Conservation (phyloP, 2,113 vertebrate genomes). For the Odobenus rosmarus region DNA sequence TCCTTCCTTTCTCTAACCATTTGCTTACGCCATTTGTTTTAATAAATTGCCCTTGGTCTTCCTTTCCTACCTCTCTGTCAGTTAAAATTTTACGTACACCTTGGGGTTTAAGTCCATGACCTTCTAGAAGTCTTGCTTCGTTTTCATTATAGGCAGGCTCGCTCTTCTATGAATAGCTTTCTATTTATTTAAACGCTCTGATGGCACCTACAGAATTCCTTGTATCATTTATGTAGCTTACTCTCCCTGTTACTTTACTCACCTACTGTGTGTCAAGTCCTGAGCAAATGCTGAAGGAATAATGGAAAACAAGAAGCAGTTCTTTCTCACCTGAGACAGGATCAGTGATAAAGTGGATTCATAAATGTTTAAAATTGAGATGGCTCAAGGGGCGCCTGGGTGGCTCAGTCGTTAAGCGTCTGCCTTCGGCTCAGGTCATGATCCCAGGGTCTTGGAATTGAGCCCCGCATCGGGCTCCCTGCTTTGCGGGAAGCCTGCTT, state of each 20-base stretch:
- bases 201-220: background rate
- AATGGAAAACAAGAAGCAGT: background rate
- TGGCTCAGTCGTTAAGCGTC: too few species aligned
- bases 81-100: background rate
- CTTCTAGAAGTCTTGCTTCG: background rate
- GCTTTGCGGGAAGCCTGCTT: too few species aligned
- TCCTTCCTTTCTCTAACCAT: background rate
- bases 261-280: background rate
- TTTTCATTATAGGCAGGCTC: background rate
- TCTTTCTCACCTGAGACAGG: background rate
- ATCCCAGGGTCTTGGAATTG: too few species aligned
- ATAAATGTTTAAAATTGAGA: background rate
- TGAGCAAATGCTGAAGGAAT: background rate
- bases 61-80: background rate
- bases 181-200: background rate
- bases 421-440: too few species aligned
- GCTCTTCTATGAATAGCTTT: background rate
- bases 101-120: background rate
- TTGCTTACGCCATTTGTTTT: slow-evolving; percentile 21
- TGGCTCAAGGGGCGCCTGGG: background rate
- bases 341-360: background rate
- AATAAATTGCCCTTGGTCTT: background rate
- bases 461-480: too few species aligned
- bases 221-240: background rate
- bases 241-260: background rate